These are phyloP conservation scores for Sterrhoptilus dennistouni DNA, from an alignment of 2,113 vertebrate species.

Conservation along the genomic window DNA sequence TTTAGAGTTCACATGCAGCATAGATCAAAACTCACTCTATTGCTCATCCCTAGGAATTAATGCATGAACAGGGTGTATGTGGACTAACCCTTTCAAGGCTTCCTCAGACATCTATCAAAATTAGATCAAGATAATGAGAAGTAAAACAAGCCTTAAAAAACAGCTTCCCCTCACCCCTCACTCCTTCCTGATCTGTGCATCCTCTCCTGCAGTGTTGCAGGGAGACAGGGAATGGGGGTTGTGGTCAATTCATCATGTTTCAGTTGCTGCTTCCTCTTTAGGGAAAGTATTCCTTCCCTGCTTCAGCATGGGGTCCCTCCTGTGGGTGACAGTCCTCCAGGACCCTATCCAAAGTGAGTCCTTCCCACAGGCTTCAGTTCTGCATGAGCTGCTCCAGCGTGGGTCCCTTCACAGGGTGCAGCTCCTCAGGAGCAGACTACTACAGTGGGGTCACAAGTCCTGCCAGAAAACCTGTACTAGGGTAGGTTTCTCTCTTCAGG, in stretches of 20 bases:
- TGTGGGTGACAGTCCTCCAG: accelerated
- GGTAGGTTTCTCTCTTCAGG: too few relatives aligned
- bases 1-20: not conserved
- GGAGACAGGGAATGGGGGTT: not conserved
- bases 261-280: not conserved
- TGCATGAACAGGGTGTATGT: not conserved
- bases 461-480: not conserved
- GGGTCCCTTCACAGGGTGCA: not conserved
- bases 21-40: not conserved
- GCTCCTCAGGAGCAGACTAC: not conserved
- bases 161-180: not conserved
- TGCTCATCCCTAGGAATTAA: not conserved
- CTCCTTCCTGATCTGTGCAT: not conserved
- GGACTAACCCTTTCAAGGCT: not conserved
- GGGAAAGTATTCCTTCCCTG: not conserved
- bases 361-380: not conserved
- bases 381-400: accelerated
- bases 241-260: not conserved
- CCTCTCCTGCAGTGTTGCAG: not conserved
- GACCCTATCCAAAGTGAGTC: not conserved
- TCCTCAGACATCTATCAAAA: not conserved
- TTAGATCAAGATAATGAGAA: not conserved
- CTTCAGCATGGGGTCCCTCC: not conserved
- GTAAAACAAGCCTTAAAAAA: not conserved
- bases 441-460: not conserved